Evolutionary conservation across 2,888 invertebrate species (phyloP).

Genomic region (Temnothorax ravouxi): DNA sequence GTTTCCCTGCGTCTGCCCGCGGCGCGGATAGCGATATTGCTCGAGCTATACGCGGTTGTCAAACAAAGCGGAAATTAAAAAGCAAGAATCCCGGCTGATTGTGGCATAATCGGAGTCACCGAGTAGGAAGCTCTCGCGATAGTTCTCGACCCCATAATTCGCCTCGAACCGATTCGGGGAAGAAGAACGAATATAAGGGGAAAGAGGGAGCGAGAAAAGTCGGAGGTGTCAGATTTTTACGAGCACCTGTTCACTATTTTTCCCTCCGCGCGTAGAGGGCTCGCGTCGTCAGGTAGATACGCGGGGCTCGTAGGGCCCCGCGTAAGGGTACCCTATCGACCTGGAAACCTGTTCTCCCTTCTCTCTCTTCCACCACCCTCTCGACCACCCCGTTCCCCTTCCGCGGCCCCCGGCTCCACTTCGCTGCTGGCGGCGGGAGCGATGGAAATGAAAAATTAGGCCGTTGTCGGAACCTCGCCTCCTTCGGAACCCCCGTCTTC

Average conservation of each 20-base stretch:
- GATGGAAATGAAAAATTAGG: slow-evolving; percentile 79
- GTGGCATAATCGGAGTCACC: slow-evolving; percentile 28
- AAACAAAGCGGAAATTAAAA: slow-evolving; percentile 24
- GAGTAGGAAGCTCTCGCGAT: slow-evolving; percentile 28
- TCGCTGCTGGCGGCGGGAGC: slow-evolving; percentile 58
- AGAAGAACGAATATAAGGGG: neutral
- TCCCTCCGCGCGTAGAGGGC: slow-evolving; percentile 78
- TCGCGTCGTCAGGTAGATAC: slow-evolving; percentile 82
- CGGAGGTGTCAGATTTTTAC: slow-evolving; percentile 76
- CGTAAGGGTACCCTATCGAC: slow-evolving; percentile 74
- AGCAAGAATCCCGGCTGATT: slow-evolving; percentile 25
- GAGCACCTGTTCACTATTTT: slow-evolving; percentile 83
- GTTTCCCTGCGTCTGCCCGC: neutral
- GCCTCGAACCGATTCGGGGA: neutral
- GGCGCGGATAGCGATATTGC: neutral
- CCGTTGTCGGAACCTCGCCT: slow-evolving; percentile 70
- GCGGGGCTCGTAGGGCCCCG: slow-evolving; percentile 76
- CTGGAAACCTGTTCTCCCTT: slow-evolving; percentile 82
- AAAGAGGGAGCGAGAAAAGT: slow-evolving; percentile 61
- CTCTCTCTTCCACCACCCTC: slow-evolving; percentile 54
- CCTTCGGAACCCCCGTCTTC: slow-evolving; percentile 25
- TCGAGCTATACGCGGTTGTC: neutral
- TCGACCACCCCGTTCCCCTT: slow-evolving; percentile 53
- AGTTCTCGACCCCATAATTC: slow-evolving; percentile 55
- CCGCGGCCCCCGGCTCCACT: slow-evolving; percentile 51